Evolutionary conservation across 2,113 vertebrate genomes (phyloP), one percentile per base, ranked within the genome.

Genomic region (Nothobranchius kuhntae): DNA sequence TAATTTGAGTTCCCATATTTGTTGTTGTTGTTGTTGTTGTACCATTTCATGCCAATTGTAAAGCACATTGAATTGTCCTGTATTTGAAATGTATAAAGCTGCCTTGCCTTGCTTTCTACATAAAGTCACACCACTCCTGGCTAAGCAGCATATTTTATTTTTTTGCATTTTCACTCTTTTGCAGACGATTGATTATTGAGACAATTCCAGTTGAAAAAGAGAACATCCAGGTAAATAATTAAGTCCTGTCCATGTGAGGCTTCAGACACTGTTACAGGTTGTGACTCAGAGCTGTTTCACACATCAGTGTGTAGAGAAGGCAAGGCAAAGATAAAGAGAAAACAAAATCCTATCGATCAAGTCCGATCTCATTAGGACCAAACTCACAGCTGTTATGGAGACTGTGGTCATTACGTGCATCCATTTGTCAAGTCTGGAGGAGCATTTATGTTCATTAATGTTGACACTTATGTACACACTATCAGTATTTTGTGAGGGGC

Each of bases 221-320:
- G 30, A 30, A 30, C 30, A 30, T 30, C 30, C 30, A 30, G 30
- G 30, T 30, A 4, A 53, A 69, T 62, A 67, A 54, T 17, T 5
- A 30, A 48, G 67, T 48, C 38, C 45, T 67, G 45, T 81, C 55
- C 45, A 59, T 66, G 46, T 71, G 68, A 5, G 61, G 68, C 76
- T 73, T 58, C 42, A 35, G 71, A 45, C 75, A 53, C 40, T 24
- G 15, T 68, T 75, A 48, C 9, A 56, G 52, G 53, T 40, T 61
- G 12, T 38, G 48, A 67, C 36, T 73, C n/a, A 38, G 66, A 71
- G 68, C 53, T 70, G 47, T 54, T 51, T 56, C 52, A 68, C 62
- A 73, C 67, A 48, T 36, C 40, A 56, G 11, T 26, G 52, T 48
- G 21, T 61, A 60, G 44, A 0, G 46, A 53, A 64, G 44, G 68